Evolutionary conservation across 2,797 vertebrate genomes (phyloP).

Genomic region (Discoglossus pictus): DNA sequence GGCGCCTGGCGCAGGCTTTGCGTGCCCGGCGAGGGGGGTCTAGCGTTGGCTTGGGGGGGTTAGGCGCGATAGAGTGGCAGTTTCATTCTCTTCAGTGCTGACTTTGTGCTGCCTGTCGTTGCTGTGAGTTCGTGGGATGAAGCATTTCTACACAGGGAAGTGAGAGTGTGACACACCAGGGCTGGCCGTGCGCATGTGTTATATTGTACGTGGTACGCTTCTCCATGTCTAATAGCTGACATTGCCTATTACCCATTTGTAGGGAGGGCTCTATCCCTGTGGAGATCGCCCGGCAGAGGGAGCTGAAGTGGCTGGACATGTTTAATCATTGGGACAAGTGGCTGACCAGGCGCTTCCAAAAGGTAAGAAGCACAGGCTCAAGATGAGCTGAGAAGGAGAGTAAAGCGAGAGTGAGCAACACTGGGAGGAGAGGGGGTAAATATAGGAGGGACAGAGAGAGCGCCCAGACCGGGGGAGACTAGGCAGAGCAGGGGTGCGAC

Average conservation of each 20-base stretch:
- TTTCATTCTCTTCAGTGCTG: too few relatives aligned
- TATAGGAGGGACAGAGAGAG: neutral
- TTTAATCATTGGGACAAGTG: slow-evolving; percentile 91
- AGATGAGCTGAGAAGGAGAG: slow-evolving; percentile 28
- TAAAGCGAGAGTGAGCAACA: slow-evolving; percentile 39
- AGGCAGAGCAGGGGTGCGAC: neutral
- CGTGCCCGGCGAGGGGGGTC: too few relatives aligned
- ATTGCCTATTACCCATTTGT: slow-evolving; percentile 43
- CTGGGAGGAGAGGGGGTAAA: neutral
- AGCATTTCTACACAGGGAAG: too few relatives aligned
- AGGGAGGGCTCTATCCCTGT: slow-evolving; percentile 76
- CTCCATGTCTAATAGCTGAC: too few relatives aligned
- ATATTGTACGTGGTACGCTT: too few relatives aligned
- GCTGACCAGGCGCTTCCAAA: slow-evolving; percentile 85
- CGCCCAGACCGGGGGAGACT: neutral
- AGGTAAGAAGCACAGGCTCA: slow-evolving; percentile 81
- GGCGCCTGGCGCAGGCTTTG: too few relatives aligned
- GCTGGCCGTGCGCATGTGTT: too few relatives aligned
- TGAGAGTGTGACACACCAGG: too few relatives aligned
- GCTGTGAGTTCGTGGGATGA: too few relatives aligned
- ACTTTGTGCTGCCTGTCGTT: too few relatives aligned
- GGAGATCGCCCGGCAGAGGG: slow-evolving; percentile 86
- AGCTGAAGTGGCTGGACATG: slow-evolving; percentile 94
- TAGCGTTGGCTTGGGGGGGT: too few relatives aligned
- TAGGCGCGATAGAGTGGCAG: too few relatives aligned